Evolutionary conservation across 2,888 invertebrate genomes (phyloP).

Genomic region (Dione vanillae): DNA sequence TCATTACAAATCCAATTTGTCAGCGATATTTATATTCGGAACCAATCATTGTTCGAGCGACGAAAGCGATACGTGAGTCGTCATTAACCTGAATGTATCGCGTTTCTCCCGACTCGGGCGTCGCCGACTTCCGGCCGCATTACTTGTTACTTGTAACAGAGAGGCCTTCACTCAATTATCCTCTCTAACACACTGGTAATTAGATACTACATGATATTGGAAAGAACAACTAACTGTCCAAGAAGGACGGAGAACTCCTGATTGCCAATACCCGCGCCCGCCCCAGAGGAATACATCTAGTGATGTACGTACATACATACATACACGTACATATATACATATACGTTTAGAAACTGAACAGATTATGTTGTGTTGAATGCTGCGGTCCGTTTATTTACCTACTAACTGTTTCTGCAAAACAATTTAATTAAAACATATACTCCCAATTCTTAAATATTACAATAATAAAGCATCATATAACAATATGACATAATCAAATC

Average conservation of each 20-base stretch:
- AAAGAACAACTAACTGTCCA: conserved; percentile 29
- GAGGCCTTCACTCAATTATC: conserved; percentile 25
- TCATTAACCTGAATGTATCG: background rate
- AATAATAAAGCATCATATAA: too few species aligned
- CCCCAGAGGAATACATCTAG: conserved; percentile 3
- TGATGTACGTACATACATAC: background rate
- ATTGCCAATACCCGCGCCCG: conserved; percentile 30
- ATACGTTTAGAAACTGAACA: background rate
- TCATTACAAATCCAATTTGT: background rate
- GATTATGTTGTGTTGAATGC: background rate
- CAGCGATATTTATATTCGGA: background rate
- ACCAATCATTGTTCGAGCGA: background rate
- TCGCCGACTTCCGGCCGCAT: background rate
- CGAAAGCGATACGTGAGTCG: conserved; percentile 13
- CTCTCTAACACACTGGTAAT: conserved; percentile 26
- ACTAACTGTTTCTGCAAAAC: too few species aligned
- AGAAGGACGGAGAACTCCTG: conserved; percentile 18
- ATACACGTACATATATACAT: too few species aligned
- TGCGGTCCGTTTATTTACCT: background rate
- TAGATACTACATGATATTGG: conserved; percentile 23
- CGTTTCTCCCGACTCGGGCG: background rate
- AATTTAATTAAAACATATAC: too few species aligned
- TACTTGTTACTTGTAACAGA: conserved; percentile 10
- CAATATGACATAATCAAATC: too few species aligned
- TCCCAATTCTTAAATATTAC: too few species aligned